These are phyloP conservation scores for Oryzias sinensis DNA, from an alignment of 2,797 vertebrate genomes.

Conservation along the genomic window DNA sequence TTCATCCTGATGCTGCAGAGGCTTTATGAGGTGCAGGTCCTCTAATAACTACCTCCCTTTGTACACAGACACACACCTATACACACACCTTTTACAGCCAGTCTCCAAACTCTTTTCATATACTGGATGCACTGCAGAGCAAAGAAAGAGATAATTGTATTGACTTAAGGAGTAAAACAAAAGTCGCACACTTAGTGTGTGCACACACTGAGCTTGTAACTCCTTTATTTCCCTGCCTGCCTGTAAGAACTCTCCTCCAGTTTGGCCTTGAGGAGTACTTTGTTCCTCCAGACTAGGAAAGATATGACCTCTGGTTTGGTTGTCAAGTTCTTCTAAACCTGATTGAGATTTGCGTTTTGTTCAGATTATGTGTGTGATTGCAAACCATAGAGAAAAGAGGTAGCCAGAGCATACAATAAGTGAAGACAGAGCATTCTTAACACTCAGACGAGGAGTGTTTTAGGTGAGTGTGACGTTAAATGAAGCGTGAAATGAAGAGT, in stretches of 20 bases:
- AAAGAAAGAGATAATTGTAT: conserved; percentile 59
- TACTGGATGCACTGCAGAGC: conserved; percentile 47
- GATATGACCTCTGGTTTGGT: conserved; percentile 32
- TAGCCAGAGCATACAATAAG: conserved; percentile 18
- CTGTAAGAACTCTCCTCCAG: conserved; percentile 23
- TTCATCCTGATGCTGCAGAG: conserved; percentile 47
- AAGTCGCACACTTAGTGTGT: conserved; percentile 47
- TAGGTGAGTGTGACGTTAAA: conserved; percentile 68
- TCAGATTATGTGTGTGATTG: conserved; percentile 1
- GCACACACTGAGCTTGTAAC: conserved; percentile 37
- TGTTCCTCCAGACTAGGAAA: conserved; percentile 34
- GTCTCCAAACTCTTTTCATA: conserved; percentile 55
- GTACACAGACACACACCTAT: conserved; percentile 7
- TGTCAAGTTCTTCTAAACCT: conserved; percentile 39
- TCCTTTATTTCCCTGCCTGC: conserved; percentile 36
- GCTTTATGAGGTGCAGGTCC: conserved; percentile 52
- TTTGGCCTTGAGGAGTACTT: conserved; percentile 56
- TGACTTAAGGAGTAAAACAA: conserved; percentile 62
- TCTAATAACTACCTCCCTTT: conserved; percentile 42
- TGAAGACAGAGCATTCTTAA: conserved; percentile 25
- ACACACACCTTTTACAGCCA: conserved; percentile 34
- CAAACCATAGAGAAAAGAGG: conserved; percentile 6
- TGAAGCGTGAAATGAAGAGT: conserved; percentile 77
- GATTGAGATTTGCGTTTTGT: conserved; percentile 14
- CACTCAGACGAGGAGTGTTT: conserved; percentile 56